Base-by-base conservation (phyloP, 2,888 invertebrate genomes). In the Cylloceria caligata region DNA sequence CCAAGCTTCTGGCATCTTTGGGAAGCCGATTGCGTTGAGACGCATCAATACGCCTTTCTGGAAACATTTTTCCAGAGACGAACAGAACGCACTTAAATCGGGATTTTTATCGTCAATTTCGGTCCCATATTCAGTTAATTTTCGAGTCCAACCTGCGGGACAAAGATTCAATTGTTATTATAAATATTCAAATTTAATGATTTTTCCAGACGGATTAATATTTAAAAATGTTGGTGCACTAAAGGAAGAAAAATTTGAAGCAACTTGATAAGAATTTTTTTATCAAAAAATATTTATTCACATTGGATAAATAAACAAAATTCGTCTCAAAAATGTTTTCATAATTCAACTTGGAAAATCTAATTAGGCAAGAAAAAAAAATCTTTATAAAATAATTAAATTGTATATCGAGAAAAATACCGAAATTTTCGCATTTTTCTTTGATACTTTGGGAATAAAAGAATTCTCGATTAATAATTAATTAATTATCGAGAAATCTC, bases 11-110 rank as follows among this genome's bases (percentile, higher is more conserved):
- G 92, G 91, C 72, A 90, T 89, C 86, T 93, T 93, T 34, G 92
- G 88, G 79, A 94, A 92, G 45, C 93, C 93, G 75, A 93, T 89
- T 3, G 91, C 88, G 84, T 91, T 93, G 57, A 92, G 86, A 36
- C 91, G 92, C 65, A 91, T 87, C 57, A 93, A 86, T 19, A 95
- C 90, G 21, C 95, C 95, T 87, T 93, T 93, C 81, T 93, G 93
- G 80, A 95, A 94, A 79, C 95, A 94, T 87, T 91, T 93, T 89
- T 95, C 95, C 55, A 95, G 86, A 78, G 93, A 93, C 85, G 93
- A 93, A 87, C 95, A 95, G 81, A 95, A 93, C 7, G 91, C 89
- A 64, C 91, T 85, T 13, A 95, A 89, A 80, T 93, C 88, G 45
- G 91, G 89, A 89, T 94, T 93, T 13, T 92, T 90, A 87, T 95